A percentile compares a stretch with the other conserved stretches of the same genome.
Conservation (phyloP, 2,797 vertebrate genomes). For the Diglossa cyanea region DNA sequence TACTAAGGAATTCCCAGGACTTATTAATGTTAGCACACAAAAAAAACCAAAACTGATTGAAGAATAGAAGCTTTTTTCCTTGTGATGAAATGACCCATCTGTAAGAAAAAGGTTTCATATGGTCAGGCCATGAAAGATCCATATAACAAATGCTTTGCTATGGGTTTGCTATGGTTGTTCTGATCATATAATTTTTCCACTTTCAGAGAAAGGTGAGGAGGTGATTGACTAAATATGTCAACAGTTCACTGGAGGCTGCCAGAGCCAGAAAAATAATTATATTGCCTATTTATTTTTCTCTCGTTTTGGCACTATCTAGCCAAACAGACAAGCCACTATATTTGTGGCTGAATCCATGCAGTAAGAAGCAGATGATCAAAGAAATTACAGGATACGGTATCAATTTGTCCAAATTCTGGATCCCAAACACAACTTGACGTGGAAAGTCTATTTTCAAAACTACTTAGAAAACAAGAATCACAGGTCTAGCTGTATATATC, state of each 20-base stretch:
- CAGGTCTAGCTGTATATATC: not conserved
- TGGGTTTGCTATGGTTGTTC: not conserved
- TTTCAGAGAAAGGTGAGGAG: not conserved
- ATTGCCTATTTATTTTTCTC: not conserved
- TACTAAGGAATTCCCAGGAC: constrained; percentile 22
- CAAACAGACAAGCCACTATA: not conserved
- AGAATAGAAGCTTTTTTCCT: not conserved
- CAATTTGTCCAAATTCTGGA: not conserved
- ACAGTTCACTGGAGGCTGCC: not conserved
- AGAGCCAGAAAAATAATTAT: not conserved
- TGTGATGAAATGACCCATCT: not conserved
- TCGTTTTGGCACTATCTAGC: not conserved
- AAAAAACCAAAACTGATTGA: not conserved
- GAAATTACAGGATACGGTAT: not conserved
- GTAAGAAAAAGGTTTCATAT: not conserved
- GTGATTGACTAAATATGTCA: not conserved
- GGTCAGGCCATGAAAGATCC: not conserved
- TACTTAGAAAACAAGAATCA: not conserved
- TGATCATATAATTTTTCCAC: not conserved
- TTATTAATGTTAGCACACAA: not conserved
- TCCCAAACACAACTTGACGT: not conserved
- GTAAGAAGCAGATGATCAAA: not conserved
- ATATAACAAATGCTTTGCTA: not conserved
- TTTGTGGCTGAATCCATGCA: not conserved
- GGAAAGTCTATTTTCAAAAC: not conserved